Evolutionary conservation across 2,888 invertebrate species (phyloP).

Genomic region (Malthinus seriepunctatus): DNA sequence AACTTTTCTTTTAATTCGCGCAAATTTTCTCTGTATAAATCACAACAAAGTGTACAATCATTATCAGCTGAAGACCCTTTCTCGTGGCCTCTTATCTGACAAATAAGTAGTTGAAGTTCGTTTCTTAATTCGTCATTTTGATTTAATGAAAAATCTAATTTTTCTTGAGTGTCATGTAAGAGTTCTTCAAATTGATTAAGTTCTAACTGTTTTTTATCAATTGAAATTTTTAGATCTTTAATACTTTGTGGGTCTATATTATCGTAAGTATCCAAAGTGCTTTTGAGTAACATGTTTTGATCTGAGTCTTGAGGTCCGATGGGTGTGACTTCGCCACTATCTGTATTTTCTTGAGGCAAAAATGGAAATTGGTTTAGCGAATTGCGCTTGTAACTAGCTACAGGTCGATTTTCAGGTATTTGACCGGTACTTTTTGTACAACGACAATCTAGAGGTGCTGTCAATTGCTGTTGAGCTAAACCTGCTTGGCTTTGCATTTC

Average conservation of each 20-base stretch:
- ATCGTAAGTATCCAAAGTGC: constrained; percentile 12
- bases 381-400: too few species aligned
- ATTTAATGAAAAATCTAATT: constrained; percentile 4
- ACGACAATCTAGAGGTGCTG: neutral
- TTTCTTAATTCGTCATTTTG: constrained; percentile 13
- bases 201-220: constrained; percentile 39
- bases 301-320: neutral
- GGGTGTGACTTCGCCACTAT: neutral
- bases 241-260: constrained; percentile 37
- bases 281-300: neutral
- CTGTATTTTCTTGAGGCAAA: neutral
- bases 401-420: too few species aligned
- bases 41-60: constrained; percentile 27
- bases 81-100: constrained; percentile 20
- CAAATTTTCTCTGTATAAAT: constrained; percentile 26
- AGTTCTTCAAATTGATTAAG: constrained; percentile 9
- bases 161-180: constrained; percentile 11
- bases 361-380: too few species aligned
- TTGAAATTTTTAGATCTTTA: constrained; percentile 42
- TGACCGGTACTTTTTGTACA: too few species aligned
- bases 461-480: neutral
- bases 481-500: constrained; percentile 3
- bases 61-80: constrained; percentile 25
- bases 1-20: constrained; percentile 36
- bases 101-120: constrained; percentile 6